Base-by-base conservation (phyloP, 2,888 invertebrate genomes). In the Clanis bilineata region DNA sequence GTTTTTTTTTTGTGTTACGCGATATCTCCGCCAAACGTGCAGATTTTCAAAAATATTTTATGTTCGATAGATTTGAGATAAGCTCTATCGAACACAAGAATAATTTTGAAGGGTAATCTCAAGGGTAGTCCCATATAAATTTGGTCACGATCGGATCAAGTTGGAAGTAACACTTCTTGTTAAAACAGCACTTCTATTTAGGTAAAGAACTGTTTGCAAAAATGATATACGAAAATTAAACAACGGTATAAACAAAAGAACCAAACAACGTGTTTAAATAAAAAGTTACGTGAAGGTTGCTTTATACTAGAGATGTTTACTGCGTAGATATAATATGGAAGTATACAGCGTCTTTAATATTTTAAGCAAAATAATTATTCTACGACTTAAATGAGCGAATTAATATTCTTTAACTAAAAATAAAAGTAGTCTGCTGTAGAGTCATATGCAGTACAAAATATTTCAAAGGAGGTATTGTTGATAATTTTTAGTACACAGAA, bases 401-500 rank as follows among this genome's bases (percentile, higher is more conserved):
- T 10, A 21, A 32, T 32, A 51, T 21, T 28, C 15, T 47, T n/a
- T 7, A 18, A 32, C 18, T n/a, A n/a, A n/a, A n/a, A n/a, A n/a
- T n/a, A n/a, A n/a, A 22, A 15, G 10, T 36, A 36, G 5, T 7
- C 9, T 12, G 36, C 9, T 12, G 9, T 36, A n/a, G n/a, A n/a
- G n/a, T 36, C 36, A 10, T 1, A 12, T 12, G 15, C 32, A 12
- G 18, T 28, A 39, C 23, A 51, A 51, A n/a, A n/a, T n/a, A 58
- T 58, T 47, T 51, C 58, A 58, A 58, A 51, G 58, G 12, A 51
- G 38, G 38, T 51, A 25, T 39, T 58, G 18, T 15, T 38, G 1
- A 15, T 39, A 39, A 28, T 45, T 25, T 45, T 25, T 45, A 15
- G 25, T 32, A 3, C 3, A 10, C 2, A 58, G 18, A 18, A 58